Evolutionary conservation across 2,113 vertebrate genomes (phyloP).

Genomic region (Saccopteryx bilineata): DNA sequence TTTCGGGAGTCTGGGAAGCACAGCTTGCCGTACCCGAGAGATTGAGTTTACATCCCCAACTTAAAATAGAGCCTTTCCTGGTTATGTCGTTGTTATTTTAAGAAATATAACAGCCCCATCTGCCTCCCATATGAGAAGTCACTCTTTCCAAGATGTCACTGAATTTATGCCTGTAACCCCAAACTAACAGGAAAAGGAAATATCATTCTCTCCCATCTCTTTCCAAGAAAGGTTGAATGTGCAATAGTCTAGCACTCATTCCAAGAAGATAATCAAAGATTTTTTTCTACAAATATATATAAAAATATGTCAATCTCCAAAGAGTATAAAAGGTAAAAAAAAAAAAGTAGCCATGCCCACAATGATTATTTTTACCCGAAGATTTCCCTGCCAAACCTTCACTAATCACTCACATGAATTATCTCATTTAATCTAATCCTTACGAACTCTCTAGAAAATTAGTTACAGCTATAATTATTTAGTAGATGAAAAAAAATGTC

Average conservation of each 20-base stretch:
- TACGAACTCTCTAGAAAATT: background rate
- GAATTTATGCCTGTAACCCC: constrained; percentile 80
- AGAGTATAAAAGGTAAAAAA: background rate
- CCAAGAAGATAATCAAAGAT: constrained; percentile 74
- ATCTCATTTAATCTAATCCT: constrained; percentile 26
- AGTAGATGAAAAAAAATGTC: background rate
- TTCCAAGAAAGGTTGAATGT: constrained; percentile 82
- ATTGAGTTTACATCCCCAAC: constrained; percentile 78
- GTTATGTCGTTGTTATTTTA: constrained; percentile 82
- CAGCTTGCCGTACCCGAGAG: constrained; percentile 80
- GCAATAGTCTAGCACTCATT: constrained; percentile 77
- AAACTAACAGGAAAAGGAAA: constrained; percentile 84
- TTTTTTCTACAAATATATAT: constrained; percentile 55
- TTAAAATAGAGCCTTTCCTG: constrained; percentile 83
- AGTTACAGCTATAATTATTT: background rate
- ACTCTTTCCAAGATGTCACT: constrained; percentile 83
- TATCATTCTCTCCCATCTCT: constrained; percentile 71
- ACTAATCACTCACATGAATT: background rate
- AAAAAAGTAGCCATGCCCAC: background rate
- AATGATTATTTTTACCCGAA: constrained; percentile 49
- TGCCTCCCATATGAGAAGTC: constrained; percentile 81
- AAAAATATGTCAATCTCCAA: constrained; percentile 52
- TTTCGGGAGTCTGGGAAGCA: constrained; percentile 79
- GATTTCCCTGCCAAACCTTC: background rate
- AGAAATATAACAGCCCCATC: constrained; percentile 84